A percentile compares a stretch with the other conserved stretches of the same genome.
Conservation (phyloP, 2,797 vertebrate species). For the Artibeus jamaicensis region DNA sequence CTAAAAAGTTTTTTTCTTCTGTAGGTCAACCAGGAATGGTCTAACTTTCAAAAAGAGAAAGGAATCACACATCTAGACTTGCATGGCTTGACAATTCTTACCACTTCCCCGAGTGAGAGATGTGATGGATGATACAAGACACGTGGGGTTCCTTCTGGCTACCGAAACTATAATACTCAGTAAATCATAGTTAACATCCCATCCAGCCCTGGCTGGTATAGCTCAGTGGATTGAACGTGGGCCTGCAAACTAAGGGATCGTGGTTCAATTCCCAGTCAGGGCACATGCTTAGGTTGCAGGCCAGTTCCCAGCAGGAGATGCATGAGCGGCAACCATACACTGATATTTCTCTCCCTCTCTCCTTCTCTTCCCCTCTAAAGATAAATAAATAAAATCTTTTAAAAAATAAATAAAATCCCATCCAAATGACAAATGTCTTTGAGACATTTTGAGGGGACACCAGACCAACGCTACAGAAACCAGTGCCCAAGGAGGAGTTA, state of each 20-base stretch:
- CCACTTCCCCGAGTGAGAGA: background rate
- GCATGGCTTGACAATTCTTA: background rate
- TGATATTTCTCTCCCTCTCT: too few species aligned
- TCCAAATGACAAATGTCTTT: background rate
- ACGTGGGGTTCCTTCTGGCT: background rate
- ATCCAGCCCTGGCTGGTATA: background rate
- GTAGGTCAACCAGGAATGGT: background rate
- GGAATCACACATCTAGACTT: background rate
- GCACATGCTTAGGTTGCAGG: too few species aligned
- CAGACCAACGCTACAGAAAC: background rate
- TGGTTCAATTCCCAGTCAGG: too few species aligned
- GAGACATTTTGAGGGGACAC: background rate
- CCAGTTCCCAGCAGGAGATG: too few species aligned
- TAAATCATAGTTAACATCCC: background rate
- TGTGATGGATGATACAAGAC: background rate
- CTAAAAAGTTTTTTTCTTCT: background rate
- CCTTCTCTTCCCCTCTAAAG: too few species aligned
- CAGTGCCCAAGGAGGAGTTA: background rate
- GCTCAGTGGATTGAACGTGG: too few species aligned
- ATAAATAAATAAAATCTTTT: too few species aligned
- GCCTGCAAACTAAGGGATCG: too few species aligned
- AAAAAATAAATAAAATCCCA: background rate
- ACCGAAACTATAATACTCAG: background rate
- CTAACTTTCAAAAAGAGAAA: background rate
- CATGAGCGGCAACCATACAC: too few species aligned